A percentile compares a stretch with the other conserved stretches of the same genome.
phyloP scores from a whole-genome alignment of 2,113 vertebrate species.

The Hemichromis elongatus region DNA sequence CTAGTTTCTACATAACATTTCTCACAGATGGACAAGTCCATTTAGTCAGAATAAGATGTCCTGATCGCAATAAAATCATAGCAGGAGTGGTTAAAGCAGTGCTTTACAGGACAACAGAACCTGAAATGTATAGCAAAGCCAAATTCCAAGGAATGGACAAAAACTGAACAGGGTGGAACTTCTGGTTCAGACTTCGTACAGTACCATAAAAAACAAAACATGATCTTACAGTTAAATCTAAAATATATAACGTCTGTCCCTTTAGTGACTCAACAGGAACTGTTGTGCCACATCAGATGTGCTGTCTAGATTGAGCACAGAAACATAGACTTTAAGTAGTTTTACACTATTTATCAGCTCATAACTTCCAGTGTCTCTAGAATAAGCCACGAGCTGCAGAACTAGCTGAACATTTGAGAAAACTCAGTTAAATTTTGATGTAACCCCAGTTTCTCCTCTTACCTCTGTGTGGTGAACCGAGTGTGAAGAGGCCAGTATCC shows the following conservation, averaged over 20 bases:
- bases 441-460: conserved; percentile 1
- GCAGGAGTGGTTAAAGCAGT: no score
- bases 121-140: no score
- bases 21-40: no score
- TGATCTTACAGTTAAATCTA: background rate
- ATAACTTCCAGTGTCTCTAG: background rate
- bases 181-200: background rate
- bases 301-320: background rate
- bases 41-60: no score
- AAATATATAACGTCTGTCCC: background rate
- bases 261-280: background rate
- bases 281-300: background rate
- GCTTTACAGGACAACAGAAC: no score
- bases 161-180: background rate
- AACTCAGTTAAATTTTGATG: background rate
- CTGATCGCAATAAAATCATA: no score
- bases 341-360: background rate
- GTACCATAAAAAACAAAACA: background rate
- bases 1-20: no score
- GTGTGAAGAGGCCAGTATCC: conserved; percentile 93
- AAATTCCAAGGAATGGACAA: background rate
- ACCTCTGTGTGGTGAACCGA: conserved; percentile 91
- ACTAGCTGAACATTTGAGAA: background rate
- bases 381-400: background rate
- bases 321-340: background rate